These are phyloP conservation scores for Lydus trimaculatus DNA, from an alignment of 2,888 invertebrate genomes.

Conservation along the genomic window DNA sequence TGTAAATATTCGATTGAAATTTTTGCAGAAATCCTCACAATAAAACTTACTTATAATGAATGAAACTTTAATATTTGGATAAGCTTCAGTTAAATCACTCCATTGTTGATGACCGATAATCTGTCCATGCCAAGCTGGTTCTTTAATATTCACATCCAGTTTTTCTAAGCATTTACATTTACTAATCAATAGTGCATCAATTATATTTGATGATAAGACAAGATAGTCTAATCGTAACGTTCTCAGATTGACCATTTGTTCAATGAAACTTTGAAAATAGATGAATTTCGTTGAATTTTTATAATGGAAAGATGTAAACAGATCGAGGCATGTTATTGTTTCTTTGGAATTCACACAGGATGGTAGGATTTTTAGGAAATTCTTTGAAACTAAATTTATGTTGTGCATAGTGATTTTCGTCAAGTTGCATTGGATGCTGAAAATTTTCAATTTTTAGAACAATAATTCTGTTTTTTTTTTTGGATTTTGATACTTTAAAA, in stretches of 20 bases:
- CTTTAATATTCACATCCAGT: slow-evolving; percentile 59
- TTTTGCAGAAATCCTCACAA: slow-evolving; percentile 8
- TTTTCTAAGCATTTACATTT: slow-evolving; percentile 52
- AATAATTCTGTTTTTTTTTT: background rate
- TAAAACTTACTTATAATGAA: slow-evolving; percentile 37
- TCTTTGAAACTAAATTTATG: slow-evolving; percentile 59
- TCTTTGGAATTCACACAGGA: slow-evolving; percentile 55
- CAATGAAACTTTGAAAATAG: slow-evolving; percentile 49
- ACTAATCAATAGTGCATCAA: slow-evolving; percentile 58
- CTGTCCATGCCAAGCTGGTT: slow-evolving; percentile 59
- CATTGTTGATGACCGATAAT: slow-evolving; percentile 58
- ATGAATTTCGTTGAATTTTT: slow-evolving; percentile 47
- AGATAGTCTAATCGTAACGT: slow-evolving; percentile 61
- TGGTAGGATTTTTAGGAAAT: slow-evolving; percentile 59
- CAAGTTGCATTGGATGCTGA: slow-evolving; percentile 59
- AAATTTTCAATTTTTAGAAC: slow-evolving; percentile 20
- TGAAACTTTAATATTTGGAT: slow-evolving; percentile 59
- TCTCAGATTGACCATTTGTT: slow-evolving; percentile 56
- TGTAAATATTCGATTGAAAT: slow-evolving; percentile 27
- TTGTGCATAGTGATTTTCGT: slow-evolving; percentile 59
- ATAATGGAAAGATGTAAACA: slow-evolving; percentile 61
- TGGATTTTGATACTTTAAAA: slow-evolving; percentile 51
- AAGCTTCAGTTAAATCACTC: slow-evolving; percentile 56
- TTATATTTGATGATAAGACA: slow-evolving; percentile 58
- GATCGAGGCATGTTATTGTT: slow-evolving; percentile 56